Evolutionary conservation across 2,888 invertebrate species (phyloP).

Genomic region (Sphaerophoria rueppellii): DNA sequence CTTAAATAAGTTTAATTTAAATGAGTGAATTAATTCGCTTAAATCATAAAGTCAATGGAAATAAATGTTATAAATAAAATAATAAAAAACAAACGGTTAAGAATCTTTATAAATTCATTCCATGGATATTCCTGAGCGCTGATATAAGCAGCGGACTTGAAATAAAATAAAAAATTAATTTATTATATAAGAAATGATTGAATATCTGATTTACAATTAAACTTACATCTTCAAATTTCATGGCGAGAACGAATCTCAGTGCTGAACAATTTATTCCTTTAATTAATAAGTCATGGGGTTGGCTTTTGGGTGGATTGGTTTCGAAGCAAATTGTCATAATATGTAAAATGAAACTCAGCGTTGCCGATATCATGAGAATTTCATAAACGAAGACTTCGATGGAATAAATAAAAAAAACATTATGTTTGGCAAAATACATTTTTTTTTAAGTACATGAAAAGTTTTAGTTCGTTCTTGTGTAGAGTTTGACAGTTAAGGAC

Average conservation of each 20-base stretch:
- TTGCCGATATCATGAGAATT: conserved; percentile 76
- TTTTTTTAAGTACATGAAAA: too few relatives aligned
- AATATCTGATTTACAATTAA: too few relatives aligned
- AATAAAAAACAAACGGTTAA: conserved; percentile 77
- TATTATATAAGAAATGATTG: not conserved
- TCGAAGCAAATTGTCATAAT: conserved; percentile 79
- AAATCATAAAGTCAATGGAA: conserved; percentile 29
- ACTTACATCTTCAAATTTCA: conserved; percentile 78
- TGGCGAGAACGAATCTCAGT: conserved; percentile 76
- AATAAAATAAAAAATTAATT: conserved; percentile 8
- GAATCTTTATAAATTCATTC: conserved; percentile 78
- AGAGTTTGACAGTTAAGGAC: too few relatives aligned
- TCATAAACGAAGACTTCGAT: conserved; percentile 77
- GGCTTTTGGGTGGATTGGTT: conserved; percentile 78
- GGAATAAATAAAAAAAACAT: conserved; percentile 27
- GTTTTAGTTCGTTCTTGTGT: too few relatives aligned
- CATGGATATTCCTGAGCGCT: conserved; percentile 78
- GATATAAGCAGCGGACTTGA: conserved; percentile 77
- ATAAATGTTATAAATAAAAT: conserved; percentile 38
- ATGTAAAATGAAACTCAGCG: conserved; percentile 78
- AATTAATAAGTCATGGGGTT: conserved; percentile 75
- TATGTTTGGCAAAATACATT: not conserved
- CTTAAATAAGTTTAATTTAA: too few relatives aligned
- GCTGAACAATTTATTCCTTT: conserved; percentile 76
- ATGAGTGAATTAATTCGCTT: not conserved